Base-by-base conservation (phyloP, 2,113 vertebrate genomes). In the Lampris megalopsis region DNA sequence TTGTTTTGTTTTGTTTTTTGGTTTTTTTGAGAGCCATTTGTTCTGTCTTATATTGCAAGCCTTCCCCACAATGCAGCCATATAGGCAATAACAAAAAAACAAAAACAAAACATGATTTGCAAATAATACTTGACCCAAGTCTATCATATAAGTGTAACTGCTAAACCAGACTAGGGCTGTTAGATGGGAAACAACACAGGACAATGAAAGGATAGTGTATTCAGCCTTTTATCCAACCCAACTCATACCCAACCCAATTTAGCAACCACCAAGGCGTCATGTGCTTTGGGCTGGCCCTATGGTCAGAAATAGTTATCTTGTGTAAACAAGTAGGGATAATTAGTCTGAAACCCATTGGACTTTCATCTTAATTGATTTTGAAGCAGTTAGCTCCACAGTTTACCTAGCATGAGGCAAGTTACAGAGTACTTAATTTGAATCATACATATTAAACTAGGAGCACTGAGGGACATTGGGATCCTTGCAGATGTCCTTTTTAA, bases 281-380 rank as follows among this genome's bases (percentile, higher is more conserved):
- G 54, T 56, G 75, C 73, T 75, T 24, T 11, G 54, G 77, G 77
- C 67, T 40, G 64, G 50, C 42, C 72, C 78, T 68, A 57, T 63
- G 79, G 83, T 84, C 82, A 75, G 58, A 84, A 71, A 4, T 68
- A 82, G 71, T 83, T 82, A 83, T 86, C 66, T 63, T 75, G 77
- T 81, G 83, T 75, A 75, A 88, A 82, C 63, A 77, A 63, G 83
- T 68, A 77, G 80, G 85, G 81, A 86, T 84, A 88, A 83, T 85
- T 85, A 86, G 50, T 74, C 69, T 69, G 74, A 72, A 89, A 73
- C 71, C 71, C 78, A 62, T 63, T 24, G 63, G 79, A 84, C 82
- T 87, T 83, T 91, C 77, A 89, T 87, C 79, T 79, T 6, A 35
- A 73, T 68, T 72, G 72, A 64, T 62, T 77, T 57, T 75, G 37